Conservation (phyloP, 2,797 vertebrate species). For the Poliocrania exsul region DNA sequence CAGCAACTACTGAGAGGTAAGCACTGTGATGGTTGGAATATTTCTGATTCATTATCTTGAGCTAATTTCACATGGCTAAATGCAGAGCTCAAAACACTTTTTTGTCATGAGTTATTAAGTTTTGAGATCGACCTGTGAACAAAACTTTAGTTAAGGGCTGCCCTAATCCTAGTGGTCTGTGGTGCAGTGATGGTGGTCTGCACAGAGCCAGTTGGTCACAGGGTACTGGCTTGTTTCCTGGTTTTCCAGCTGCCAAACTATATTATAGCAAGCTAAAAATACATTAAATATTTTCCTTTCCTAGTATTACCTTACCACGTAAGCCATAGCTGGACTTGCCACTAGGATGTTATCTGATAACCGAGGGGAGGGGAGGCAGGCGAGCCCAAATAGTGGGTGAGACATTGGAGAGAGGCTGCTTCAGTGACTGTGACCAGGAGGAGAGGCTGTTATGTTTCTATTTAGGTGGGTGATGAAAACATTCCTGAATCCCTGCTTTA, state of each 20-base stretch:
- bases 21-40: neutral
- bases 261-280: conserved; percentile 74
- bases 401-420: neutral
- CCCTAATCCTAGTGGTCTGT: neutral
- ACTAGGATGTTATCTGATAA: conserved; percentile 66
- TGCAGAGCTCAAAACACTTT: neutral
- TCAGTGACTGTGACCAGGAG: neutral
- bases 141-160: neutral
- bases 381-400: neutral
- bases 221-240: conserved; percentile 53
- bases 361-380: conserved; percentile 12
- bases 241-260: conserved; percentile 70
- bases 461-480: conserved; percentile 41
- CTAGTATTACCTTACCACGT: conserved; percentile 69
- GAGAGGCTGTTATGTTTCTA: conserved; percentile 24
- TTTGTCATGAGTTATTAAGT: neutral
- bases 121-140: neutral
- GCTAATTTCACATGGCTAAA: neutral
- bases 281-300: conserved; percentile 75
- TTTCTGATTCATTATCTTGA: neutral
- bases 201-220: neutral
- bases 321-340: conserved; percentile 57
- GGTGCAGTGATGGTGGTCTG: neutral
- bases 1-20: neutral
- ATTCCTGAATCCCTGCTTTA: conserved; percentile 10